Evolutionary conservation across 2,113 vertebrate genomes (phyloP).

Genomic region (Ptilorrhoa leucosticta): DNA sequence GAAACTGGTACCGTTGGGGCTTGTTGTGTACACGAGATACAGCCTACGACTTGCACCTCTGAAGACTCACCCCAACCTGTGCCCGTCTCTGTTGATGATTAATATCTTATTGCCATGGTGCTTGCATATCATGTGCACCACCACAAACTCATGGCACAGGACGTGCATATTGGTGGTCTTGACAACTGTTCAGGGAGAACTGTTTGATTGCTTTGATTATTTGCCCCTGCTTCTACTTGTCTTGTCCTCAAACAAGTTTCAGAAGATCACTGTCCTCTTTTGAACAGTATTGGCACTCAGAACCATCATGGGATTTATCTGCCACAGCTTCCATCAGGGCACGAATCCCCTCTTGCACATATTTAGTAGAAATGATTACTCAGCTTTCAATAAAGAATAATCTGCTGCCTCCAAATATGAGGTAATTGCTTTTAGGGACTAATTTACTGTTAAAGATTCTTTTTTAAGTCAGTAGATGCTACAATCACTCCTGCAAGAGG

Average conservation of each 20-base stretch:
- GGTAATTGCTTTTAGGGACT: background rate
- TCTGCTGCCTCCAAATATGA: background rate
- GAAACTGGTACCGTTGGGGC: background rate
- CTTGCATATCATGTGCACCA: background rate
- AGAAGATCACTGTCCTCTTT: background rate
- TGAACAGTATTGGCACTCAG: background rate
- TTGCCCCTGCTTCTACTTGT: slow-evolving; percentile 28
- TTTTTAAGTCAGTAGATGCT: background rate
- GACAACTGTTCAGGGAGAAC: slow-evolving; percentile 3
- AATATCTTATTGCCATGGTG: slow-evolving; percentile 43
- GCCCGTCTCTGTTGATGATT: background rate
- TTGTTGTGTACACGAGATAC: background rate
- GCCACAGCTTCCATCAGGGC: background rate
- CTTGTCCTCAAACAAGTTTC: slow-evolving; percentile 5
- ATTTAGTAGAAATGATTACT: background rate
- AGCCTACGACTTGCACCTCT: slow-evolving; percentile 10
- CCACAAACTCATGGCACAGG: background rate
- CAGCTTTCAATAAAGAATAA: background rate
- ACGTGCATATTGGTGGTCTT: background rate
- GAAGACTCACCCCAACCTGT: background rate
- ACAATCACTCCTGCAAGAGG: background rate
- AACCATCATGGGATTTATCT: background rate
- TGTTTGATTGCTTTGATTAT: slow-evolving; percentile 16
- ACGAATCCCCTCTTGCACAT: background rate
- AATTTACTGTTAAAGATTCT: background rate